Evolutionary conservation across 2,113 vertebrate genomes (phyloP).

Genomic region (Gymnogyps californianus): DNA sequence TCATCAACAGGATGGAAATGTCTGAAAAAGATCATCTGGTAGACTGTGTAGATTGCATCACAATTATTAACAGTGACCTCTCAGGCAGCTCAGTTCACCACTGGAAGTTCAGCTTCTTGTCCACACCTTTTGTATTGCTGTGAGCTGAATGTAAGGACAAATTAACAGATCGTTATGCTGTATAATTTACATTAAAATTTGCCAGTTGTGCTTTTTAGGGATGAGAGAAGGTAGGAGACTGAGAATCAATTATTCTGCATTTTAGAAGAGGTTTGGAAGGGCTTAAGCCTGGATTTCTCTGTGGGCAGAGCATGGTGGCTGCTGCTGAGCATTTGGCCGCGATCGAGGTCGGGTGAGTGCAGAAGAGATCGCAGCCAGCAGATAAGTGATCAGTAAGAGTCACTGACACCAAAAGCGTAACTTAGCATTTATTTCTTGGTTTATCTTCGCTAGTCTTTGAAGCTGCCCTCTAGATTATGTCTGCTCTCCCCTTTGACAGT

Average conservation of each 20-base stretch:
- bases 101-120: neutral
- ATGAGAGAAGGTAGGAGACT: neutral
- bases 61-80: neutral
- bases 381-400: neutral
- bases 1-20: neutral
- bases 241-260: neutral
- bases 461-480: neutral
- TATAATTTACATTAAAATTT: neutral
- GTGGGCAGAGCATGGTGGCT: neutral
- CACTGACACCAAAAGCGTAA: neutral
- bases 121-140: neutral
- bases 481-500: neutral
- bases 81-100: neutral
- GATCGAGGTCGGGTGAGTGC: fast-evolving
- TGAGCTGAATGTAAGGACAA: neutral
- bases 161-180: neutral
- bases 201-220: neutral
- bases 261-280: neutral
- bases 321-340: neutral
- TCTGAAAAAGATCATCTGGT: neutral
- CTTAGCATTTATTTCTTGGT: neutral
- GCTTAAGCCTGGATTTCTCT: neutral
- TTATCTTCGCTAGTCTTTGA: neutral
- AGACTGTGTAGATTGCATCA: neutral
- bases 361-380: neutral